Conservation (phyloP, 2,797 vertebrate species). For the Myotis myotis region DNA sequence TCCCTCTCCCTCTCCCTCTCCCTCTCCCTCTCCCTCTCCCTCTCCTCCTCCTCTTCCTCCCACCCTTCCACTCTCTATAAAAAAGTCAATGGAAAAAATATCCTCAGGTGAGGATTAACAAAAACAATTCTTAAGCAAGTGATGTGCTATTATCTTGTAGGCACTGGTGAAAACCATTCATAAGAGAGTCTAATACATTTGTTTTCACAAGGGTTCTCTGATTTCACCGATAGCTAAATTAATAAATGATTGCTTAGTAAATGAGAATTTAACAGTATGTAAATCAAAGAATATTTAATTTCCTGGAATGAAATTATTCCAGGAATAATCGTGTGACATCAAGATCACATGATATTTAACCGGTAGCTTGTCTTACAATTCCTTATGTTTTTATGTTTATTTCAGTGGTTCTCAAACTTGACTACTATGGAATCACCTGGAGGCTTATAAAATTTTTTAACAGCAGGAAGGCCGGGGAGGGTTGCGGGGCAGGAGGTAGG, state of each 20-base stretch:
- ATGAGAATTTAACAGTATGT: background rate
- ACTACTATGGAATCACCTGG: background rate
- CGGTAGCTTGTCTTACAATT: background rate
- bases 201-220: slow-evolving; percentile 5
- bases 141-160: background rate
- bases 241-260: background rate
- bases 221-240: slow-evolving; percentile 46
- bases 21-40: too few relatives aligned
- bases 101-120: background rate
- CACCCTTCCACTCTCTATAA: too few relatives aligned
- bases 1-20: background rate
- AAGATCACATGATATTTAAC: background rate
- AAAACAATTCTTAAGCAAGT: background rate
- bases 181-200: background rate
- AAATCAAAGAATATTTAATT: slow-evolving; percentile 7
- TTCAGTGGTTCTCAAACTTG: slow-evolving; percentile 8
- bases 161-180: background rate
- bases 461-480: too few relatives aligned
- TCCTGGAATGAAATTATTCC: slow-evolving; percentile 15
- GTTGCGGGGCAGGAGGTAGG: too few relatives aligned
- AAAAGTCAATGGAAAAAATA: background rate
- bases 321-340: background rate
- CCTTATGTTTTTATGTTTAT: background rate
- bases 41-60: too few relatives aligned
- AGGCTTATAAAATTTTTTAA: background rate